These are phyloP conservation scores for Caretta caretta DNA, from an alignment of 2,113 vertebrate species.

Conservation along the genomic window DNA sequence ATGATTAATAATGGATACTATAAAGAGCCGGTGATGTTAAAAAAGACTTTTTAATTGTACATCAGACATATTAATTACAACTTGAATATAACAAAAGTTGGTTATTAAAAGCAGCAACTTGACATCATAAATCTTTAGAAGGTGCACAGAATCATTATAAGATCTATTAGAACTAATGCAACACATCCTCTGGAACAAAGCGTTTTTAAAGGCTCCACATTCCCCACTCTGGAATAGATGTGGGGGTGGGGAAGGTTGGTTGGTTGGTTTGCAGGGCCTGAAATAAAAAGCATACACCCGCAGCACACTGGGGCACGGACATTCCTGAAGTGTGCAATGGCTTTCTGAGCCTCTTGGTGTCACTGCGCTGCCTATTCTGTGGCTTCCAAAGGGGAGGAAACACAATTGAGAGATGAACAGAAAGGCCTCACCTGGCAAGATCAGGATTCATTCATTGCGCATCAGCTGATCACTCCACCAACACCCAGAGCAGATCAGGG, in stretches of 20 bases:
- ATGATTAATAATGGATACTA: background rate
- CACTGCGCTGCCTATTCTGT: background rate
- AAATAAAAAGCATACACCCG: background rate
- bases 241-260: background rate
- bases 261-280: background rate
- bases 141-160: conserved; percentile 78
- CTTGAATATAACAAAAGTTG: conserved; percentile 71
- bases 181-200: conserved; percentile 59
- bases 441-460: background rate
- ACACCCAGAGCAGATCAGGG: background rate
- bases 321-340: background rate
- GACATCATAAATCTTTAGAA: conserved; percentile 73
- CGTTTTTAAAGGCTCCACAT: conserved; percentile 35
- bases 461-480: background rate
- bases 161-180: conserved; percentile 72
- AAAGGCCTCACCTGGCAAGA: background rate
- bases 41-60: conserved; percentile 67
- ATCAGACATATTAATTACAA: conserved; percentile 80
- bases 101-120: conserved; percentile 81
- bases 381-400: background rate
- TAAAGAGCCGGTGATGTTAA: background rate
- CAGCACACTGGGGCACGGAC: background rate
- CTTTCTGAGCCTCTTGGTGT: background rate
- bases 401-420: background rate
- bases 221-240: conserved; percentile 15